Evolutionary conservation across 2,797 vertebrate species (phyloP), one percentile per base, ranked within the genome.

Genomic region (Furcifer pardalis): DNA sequence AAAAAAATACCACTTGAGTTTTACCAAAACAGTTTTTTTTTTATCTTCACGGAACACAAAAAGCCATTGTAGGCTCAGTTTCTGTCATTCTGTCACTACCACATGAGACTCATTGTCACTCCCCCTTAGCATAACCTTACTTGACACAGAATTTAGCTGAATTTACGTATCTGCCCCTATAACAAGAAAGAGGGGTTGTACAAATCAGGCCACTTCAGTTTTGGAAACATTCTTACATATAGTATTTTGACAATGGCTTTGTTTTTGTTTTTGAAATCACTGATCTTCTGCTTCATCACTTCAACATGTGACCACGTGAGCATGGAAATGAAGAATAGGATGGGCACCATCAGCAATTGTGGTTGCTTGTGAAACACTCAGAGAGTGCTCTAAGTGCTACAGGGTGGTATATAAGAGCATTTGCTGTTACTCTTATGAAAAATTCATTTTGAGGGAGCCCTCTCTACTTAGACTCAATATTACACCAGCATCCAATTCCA

Each of bases 1-100:
- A 68, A 86, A 85, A 88, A 88, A 80, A 88, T 85, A 80, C 25
- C 30, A 30, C n/a, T 73, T 69, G 71, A 27, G 25, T 77, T 90
- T 72, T 83, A 84, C 81, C 60, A 82, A n/a, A 68, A 72, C 49
- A 60, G n/a, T n/a, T n/a, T 19, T 75, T 84, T 56, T 79, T 82
- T 79, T 77, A 88, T 76, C 85, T 27, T 72, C 56, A 89, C 46
- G 60, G 77, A 88, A 80, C 65, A 65, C 59, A 88, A 76, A 19
- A 60, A 4, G 0, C 37, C 32, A 71, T 82, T 86, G 74, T 66
- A 84, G 77, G 40, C 77, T 77, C 62, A 71, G 68, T 77, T 66
- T 75, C 85, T 76, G 81, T 13, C 46, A 0, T 74, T 83, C 7
- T 27, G 79, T 21, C 75, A 42, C 35, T 83, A 44, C 71, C 76